Base-by-base conservation (phyloP, 1,140 invertebrate species). In the Caerostris extrusa region DNA sequence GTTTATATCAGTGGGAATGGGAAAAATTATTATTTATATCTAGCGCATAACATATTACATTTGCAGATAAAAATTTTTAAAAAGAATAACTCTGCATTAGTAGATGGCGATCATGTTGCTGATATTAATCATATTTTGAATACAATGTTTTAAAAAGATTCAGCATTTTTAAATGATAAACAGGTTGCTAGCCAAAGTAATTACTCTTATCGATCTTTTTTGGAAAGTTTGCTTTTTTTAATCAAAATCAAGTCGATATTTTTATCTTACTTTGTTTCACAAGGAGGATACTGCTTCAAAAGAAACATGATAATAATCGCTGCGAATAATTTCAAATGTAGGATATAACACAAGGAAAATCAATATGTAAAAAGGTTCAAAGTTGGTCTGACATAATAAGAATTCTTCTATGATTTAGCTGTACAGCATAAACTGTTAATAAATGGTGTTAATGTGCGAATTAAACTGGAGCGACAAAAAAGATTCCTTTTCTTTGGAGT, bases 81-180 rank as follows among this genome's bases (percentile, higher is more conserved):
- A 64, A 92, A 85, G 50, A 69, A 67, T 85, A 53, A 67, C n/a
- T 10, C 58, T 2, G 7, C 7, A 0, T 7, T 67, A 8, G 81
- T 10, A 7, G 77, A 60, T 5, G 56, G 6, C 3, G 81, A 92
- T 64, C 7, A 53, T 1, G 90, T 92, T 5, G 77, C 90, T 55
- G 77, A 60, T 56, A 55, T 85, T 53, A 92, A 92, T 92, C 85
- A 92, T 67, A 56, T 85, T n/a, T 67, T 92, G 7, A 92, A 92
- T 56, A 67, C 77, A 1, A n/a, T 61, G 58, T 85, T 92, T 85
- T 92, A 77, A 0, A 58, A 83, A 64, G n/a, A 53, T n/a, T 50
- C n/a, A 1, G 53, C 85, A 55, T 92, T 64, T 85, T 53, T 83
- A 85, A 92, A 92, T 85, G 77, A 92, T 67, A 92, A 92, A 34